Conservation (phyloP, 2,797 vertebrate species). For the Melopsittacus undulatus region DNA sequence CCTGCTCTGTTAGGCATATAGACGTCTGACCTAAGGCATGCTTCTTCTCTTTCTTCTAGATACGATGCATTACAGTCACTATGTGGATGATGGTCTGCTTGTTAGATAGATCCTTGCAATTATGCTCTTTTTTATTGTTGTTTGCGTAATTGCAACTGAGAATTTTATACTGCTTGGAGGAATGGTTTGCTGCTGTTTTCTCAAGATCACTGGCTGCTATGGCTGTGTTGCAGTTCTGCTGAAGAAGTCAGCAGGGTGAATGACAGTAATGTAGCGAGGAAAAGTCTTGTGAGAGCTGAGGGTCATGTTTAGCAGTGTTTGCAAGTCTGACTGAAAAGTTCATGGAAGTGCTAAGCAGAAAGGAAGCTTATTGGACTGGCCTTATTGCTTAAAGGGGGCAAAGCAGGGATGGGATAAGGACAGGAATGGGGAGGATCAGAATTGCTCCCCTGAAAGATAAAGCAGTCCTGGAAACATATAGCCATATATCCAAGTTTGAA, state of each 20-base stretch:
- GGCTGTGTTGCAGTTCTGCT: not conserved
- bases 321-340: constrained; percentile 8
- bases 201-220: not conserved
- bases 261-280: not conserved
- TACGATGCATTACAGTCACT: not conserved
- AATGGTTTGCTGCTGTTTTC: not conserved
- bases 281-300: not conserved
- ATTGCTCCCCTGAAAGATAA: not conserved
- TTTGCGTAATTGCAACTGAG: not conserved
- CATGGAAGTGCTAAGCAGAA: not conserved
- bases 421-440: not conserved
- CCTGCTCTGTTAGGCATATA: not conserved
- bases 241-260: not conserved
- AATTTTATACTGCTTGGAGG: constrained; percentile 34
- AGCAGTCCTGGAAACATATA: not conserved
- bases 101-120: constrained; percentile 6
- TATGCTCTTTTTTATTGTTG: not conserved
- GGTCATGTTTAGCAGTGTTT: not conserved
- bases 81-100: constrained; percentile 7
- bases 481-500: not conserved
- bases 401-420: not conserved
- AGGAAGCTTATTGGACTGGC: not conserved
- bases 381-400: not conserved
- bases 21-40: not conserved
- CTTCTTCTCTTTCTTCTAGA: not conserved